Evolutionary conservation across 2,797 vertebrate genomes (phyloP).

Genomic region (Fratercula arctica): DNA sequence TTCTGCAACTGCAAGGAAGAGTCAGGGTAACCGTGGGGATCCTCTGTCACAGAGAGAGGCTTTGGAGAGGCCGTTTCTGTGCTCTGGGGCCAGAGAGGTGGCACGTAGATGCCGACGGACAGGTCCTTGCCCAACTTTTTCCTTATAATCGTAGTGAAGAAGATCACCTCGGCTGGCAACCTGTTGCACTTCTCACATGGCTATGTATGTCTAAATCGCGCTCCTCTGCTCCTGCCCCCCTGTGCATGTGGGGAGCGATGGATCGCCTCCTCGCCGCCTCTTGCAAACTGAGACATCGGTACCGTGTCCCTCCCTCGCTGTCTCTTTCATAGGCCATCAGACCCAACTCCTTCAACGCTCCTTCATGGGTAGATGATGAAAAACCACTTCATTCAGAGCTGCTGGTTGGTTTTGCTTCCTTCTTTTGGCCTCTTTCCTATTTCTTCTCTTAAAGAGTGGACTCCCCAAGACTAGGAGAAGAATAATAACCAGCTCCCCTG

Average conservation of each 20-base stretch:
- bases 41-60: not conserved
- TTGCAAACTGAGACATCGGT: accelerated
- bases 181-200: not conserved
- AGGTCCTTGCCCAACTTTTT: not conserved
- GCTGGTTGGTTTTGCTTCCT: not conserved
- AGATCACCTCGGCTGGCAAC: not conserved
- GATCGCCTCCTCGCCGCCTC: accelerated
- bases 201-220: not conserved
- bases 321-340: not conserved
- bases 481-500: not conserved
- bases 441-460: not conserved
- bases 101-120: not conserved
- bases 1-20: not conserved
- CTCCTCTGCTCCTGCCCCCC: not conserved
- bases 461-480: accelerated
- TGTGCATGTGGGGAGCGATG: accelerated
- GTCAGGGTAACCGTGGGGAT: accelerated
- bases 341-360: not conserved
- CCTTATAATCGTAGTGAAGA: not conserved
- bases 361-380: not conserved
- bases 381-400: not conserved
- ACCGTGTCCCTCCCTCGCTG: not conserved
- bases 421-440: not conserved
- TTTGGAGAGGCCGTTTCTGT: not conserved
- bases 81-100: not conserved